These are phyloP conservation scores for Sinocyclocheilus grahami DNA, from an alignment of 2,113 vertebrate species.

Conservation along the genomic window DNA sequence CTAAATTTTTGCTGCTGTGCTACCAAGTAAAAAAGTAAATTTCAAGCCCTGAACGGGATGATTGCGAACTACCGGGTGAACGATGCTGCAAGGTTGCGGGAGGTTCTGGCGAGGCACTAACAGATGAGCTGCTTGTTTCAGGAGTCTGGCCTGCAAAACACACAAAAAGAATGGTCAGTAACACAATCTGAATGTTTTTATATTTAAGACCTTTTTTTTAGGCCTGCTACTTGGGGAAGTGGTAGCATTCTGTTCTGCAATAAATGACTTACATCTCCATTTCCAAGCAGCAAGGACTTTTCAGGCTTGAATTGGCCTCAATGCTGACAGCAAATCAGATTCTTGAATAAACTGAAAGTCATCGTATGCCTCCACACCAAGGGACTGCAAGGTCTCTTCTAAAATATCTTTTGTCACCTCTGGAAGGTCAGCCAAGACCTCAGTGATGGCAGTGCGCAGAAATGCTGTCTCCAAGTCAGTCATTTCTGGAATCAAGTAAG, in stretches of 20 bases:
- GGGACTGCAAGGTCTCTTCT: not conserved
- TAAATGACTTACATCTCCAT: constrained; percentile 31
- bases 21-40: too few relatives aligned
- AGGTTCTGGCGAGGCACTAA: constrained; percentile 13
- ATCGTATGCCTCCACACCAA: constrained; percentile 47
- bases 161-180: not conserved
- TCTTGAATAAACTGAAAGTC: constrained; percentile 5
- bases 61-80: constrained; percentile 3
- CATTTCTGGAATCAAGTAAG: too few relatives aligned
- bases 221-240: too few relatives aligned
- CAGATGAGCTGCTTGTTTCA: constrained; percentile 49
- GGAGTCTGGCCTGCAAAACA: constrained; percentile 16
- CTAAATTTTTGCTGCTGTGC: constrained; percentile 2
- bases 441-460: too few relatives aligned
- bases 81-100: not conserved
- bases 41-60: constrained; percentile 23
- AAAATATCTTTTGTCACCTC: constrained; percentile 25
- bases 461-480: too few relatives aligned
- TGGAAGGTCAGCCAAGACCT: constrained; percentile 52
- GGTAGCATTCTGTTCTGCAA: too few relatives aligned
- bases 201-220: too few relatives aligned
- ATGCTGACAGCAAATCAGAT: constrained; percentile 44
- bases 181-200: constrained; percentile 21
- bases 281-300: constrained; percentile 57
- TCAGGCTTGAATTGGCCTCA: constrained; percentile 57